phyloP scores from a whole-genome alignment of 2,113 vertebrate genomes.

The human (Homo sapiens) region DNA sequence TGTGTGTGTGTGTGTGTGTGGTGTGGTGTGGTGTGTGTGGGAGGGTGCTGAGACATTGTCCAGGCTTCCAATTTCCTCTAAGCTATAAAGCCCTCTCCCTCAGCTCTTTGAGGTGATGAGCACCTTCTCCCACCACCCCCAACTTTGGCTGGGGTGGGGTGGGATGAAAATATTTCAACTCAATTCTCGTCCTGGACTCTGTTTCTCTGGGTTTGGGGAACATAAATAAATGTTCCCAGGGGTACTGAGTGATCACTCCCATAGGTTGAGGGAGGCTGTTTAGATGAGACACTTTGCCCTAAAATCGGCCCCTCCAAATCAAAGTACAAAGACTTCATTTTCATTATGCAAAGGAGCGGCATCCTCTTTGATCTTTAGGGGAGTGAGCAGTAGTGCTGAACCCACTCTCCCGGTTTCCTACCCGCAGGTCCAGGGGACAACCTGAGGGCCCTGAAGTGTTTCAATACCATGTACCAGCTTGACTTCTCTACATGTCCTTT shows the following conservation, averaged over 20 bases:
- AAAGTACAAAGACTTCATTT: constrained; percentile 65
- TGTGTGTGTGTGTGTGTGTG: too few species aligned
- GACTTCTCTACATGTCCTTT: background rate
- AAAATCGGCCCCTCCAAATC: background rate
- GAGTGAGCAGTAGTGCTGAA: background rate
- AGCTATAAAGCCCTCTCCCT: background rate
- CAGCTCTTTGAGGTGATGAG: background rate
- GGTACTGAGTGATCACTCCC: background rate
- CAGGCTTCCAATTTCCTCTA: constrained; percentile 18
- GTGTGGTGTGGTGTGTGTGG: background rate
- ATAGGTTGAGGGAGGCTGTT: background rate
- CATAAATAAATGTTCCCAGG: background rate
- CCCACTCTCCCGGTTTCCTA: background rate
- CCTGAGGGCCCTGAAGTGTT: background rate
- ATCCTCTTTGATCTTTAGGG: background rate
- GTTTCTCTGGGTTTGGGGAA: background rate
- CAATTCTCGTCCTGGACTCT: background rate
- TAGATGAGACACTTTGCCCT: background rate
- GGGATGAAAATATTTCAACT: background rate
- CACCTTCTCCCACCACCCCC: background rate
- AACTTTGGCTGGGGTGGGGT: background rate
- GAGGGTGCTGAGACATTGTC: background rate
- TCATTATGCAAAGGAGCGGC: constrained; percentile 72
- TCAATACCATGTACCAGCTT: background rate
- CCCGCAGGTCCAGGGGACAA: background rate